Percentiles rank a stretch among this genome's conserved stretches.
phyloP scores from a whole-genome alignment of 1,140 invertebrate genomes.

The Anastrepha obliqua region DNA sequence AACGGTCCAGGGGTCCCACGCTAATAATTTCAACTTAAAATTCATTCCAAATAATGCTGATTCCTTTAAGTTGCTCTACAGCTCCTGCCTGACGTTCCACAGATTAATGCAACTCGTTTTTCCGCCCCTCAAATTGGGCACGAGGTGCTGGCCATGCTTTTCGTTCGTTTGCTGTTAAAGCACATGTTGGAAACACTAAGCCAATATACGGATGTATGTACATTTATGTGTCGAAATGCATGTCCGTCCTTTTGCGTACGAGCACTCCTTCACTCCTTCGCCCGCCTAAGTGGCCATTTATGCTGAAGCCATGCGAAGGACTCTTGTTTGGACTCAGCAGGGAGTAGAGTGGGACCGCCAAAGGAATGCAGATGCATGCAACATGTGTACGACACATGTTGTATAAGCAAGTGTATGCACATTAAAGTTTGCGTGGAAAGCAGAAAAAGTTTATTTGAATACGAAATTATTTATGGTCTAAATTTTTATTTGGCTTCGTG shows the following conservation, averaged over 20 bases:
- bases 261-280: not conserved
- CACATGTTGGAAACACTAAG: not conserved
- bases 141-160: not conserved
- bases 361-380: not conserved
- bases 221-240: not conserved
- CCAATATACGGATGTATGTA: not conserved
- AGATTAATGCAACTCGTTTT: not conserved
- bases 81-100: not conserved
- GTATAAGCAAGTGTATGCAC: not conserved
- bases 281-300: constrained; percentile 2
- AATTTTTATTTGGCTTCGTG: not conserved
- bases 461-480: constrained; percentile 3
- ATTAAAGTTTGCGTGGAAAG: not conserved
- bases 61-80: not conserved
- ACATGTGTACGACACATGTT: not conserved
- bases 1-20: not conserved
- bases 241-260: not conserved
- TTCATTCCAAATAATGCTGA: not conserved
- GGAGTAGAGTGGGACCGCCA: not conserved
- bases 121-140: not conserved
- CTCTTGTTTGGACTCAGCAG: not conserved
- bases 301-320: not conserved
- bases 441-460: not conserved
- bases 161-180: not conserved
- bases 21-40: not conserved